Evolutionary conservation across 2,888 invertebrate species (phyloP), one percentile per base, ranked within the genome.

Genomic region (Criorhina ranunculi): DNA sequence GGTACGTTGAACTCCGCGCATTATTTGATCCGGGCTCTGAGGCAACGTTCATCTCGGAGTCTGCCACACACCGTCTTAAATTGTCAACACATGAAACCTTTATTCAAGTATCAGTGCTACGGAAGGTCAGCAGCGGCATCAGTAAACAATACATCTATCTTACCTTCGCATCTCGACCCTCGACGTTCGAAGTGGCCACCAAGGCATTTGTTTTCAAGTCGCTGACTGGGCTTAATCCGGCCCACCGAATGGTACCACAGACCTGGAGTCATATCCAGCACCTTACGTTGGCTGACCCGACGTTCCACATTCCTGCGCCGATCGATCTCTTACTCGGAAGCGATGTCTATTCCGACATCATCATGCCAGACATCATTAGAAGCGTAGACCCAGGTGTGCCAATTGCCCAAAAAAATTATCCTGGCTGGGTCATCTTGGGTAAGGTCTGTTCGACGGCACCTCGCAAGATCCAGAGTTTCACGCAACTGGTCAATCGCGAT

Each of bases 101-200:
- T n/a, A n/a, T n/a, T n/a, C n/a, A n/a, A n/a, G n/a, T n/a, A n/a
- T n/a, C n/a, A n/a, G n/a, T n/a, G n/a, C n/a, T n/a, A n/a, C n/a
- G n/a, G n/a, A n/a, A n/a, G n/a, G n/a, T n/a, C n/a, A n/a, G 35
- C 33, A 64, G 53, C 11, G 55, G 64, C 33, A 37, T 37, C 8
- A 40, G 11, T 4, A 24, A 24, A 12, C 40, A 62, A 11, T 31
- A 51, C 15, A 4, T 24, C 24, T 1, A 24, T 24, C 5, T 60
- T 0, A n/a, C 3, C 5, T 64, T 33, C n/a, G 31, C n/a, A 8
- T 60, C 53, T 1, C 15, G n/a, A 5, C 11, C 19, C 49, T 49
- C 64, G 35, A 35, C 64, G 7, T 49, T 19, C 44, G 35, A 40
- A 33, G 57, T 8, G 37, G 35, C 8, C 53, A 49, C 44, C 15